These are phyloP conservation scores for Invenusta paracnida DNA, from an alignment of 2,888 invertebrate species.

Conservation along the genomic window DNA sequence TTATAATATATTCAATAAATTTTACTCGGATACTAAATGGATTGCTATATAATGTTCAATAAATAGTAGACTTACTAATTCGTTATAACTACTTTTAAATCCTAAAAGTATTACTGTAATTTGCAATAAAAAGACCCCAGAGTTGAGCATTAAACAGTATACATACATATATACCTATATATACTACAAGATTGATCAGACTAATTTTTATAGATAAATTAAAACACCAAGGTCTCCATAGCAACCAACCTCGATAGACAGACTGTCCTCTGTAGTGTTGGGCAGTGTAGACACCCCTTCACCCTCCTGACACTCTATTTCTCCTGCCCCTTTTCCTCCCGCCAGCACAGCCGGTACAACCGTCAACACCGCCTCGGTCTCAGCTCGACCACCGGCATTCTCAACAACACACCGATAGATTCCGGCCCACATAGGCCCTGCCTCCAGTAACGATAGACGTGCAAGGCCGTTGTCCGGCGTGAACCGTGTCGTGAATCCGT, in stretches of 20 bases:
- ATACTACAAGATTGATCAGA: no score
- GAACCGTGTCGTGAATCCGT: neutral
- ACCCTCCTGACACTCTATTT: neutral
- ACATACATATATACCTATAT: no score
- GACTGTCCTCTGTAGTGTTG: neutral
- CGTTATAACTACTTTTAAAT: neutral
- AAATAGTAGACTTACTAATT: no score
- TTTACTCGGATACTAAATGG: no score
- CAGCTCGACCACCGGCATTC: neutral
- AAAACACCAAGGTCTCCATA: no score
- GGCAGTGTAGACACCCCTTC: neutral
- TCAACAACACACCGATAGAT: slow-evolving; percentile 9
- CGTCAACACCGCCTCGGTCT: neutral
- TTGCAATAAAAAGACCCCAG: no score
- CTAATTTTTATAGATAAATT: no score
- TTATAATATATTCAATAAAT: no score
- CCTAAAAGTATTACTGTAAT: no score
- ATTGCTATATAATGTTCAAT: no score
- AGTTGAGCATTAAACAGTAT: no score
- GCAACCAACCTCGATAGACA: neutral
- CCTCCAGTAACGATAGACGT: neutral
- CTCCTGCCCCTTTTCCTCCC: neutral
- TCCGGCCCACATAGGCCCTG: neutral
- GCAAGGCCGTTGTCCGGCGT: neutral
- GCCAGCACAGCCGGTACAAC: no score